phyloP scores from a whole-genome alignment of 1,140 invertebrate species.

The Temnothorax curvispinosus region DNA sequence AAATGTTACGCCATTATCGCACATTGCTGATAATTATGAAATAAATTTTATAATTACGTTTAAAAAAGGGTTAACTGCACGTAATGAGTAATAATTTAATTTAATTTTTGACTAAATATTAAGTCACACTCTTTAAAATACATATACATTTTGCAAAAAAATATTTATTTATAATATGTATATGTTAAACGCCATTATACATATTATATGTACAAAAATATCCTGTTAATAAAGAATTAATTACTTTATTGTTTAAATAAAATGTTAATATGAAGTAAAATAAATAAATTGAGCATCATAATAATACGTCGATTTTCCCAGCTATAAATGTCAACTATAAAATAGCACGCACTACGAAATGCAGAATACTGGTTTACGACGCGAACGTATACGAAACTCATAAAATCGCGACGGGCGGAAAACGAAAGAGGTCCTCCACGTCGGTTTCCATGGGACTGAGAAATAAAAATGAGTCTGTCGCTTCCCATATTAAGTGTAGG shows the following conservation, averaged over 20 bases:
- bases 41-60: not conserved
- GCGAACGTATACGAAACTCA: conserved; percentile 24
- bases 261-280: not conserved
- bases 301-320: conserved; percentile 42
- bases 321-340: conserved; percentile 40
- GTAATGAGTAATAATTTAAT: not conserved
- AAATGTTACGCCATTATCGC: not conserved
- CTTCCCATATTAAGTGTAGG: conserved; percentile 80
- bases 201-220: not conserved
- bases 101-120: not conserved
- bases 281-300: conserved; percentile 15
- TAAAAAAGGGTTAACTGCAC: not conserved
- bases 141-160: not conserved
- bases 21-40: not conserved
- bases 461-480: conserved; percentile 81
- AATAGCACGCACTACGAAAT: conserved; percentile 32
- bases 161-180: not conserved
- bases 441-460: conserved; percentile 73
- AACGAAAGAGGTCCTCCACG: conserved; percentile 62
- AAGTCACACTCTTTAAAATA: not conserved
- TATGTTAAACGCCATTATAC: not conserved
- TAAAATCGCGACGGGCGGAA: conserved; percentile 67
- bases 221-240: not conserved
- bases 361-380: conserved; percentile 51
- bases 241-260: not conserved